Evolutionary conservation across 1,140 invertebrate genomes (phyloP).

Genomic region (Drosophila saltans): DNA sequence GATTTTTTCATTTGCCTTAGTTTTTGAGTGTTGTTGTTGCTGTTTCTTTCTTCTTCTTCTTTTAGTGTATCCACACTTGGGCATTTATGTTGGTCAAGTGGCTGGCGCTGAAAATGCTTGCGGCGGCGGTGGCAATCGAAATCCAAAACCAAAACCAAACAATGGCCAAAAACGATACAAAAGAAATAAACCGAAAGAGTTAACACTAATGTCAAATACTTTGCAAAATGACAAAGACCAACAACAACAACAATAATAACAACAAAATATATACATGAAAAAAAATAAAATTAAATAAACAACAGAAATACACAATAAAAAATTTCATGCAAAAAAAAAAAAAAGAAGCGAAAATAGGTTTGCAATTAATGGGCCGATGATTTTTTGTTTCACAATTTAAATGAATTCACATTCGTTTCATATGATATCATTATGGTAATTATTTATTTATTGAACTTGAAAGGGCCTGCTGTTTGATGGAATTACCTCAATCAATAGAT

Average conservation of each 20-base stretch:
- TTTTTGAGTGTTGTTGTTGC: constrained; percentile 17
- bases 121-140: constrained; percentile 30
- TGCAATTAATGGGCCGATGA: constrained; percentile 42
- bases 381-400: constrained; percentile 71
- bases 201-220: constrained; percentile 59
- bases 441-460: constrained; percentile 28
- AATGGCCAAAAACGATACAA: constrained; percentile 55
- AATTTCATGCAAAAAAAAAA: constrained; percentile 37
- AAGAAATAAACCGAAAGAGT: constrained; percentile 56
- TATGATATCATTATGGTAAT: constrained; percentile 41
- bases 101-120: constrained; percentile 52
- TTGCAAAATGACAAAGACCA: constrained; percentile 52
- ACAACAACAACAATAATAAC: constrained; percentile 31
- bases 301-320: constrained; percentile 18
- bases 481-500: constrained; percentile 34
- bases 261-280: constrained; percentile 6
- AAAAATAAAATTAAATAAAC: constrained; percentile 14
- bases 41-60: constrained; percentile 16
- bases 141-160: constrained; percentile 41
- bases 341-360: not conserved
- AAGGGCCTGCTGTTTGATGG: constrained; percentile 20
- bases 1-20: constrained; percentile 44
- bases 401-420: constrained; percentile 66
- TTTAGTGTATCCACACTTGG: constrained; percentile 27
- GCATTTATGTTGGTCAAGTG: constrained; percentile 78